phyloP scores from a whole-genome alignment of 37 sponge, comb jelly and placozoan genomes.

The Hexactinellida sp. region DNA sequence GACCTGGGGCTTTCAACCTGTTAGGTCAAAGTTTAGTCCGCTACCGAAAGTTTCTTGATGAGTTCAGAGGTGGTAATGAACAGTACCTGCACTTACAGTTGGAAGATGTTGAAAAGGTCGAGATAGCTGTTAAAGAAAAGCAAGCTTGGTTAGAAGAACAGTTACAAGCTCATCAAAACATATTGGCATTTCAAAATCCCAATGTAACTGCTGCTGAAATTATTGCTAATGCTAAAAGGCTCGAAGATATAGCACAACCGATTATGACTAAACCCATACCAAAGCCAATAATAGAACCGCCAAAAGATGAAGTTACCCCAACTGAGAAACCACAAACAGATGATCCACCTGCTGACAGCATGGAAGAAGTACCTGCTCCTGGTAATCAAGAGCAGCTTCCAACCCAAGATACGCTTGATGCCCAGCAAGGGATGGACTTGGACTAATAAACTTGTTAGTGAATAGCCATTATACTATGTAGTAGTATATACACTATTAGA shows the following conservation, averaged over 20 bases:
- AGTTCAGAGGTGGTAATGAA: conserved; percentile 64
- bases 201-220: conserved; percentile 48
- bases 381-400: not conserved
- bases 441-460: too few species aligned
- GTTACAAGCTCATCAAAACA: conserved; percentile 25
- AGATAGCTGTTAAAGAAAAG: conserved; percentile 35
- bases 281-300: conserved; percentile 95
- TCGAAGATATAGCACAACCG: conserved; percentile 25
- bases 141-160: conserved; percentile 56
- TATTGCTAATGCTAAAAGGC: conserved; percentile 25
- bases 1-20: conserved; percentile 54
- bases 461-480: too few species aligned
- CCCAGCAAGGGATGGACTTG: not conserved
- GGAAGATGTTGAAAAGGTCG: conserved; percentile 72
- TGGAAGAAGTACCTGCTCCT: not conserved
- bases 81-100: conserved; percentile 60
- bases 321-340: not conserved
- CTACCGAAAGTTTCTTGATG: conserved; percentile 62
- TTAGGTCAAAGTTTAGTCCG: conserved; percentile 55
- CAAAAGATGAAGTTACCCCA: conserved; percentile 34
- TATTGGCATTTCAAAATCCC: conserved; percentile 34
- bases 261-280: conserved; percentile 92
- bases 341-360: not conserved
- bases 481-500: too few species aligned
- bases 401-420: not conserved